Evolutionary conservation across 2,797 vertebrate genomes (phyloP), one percentile per base, ranked within the genome.

Genomic region (Taenioides sp.): DNA sequence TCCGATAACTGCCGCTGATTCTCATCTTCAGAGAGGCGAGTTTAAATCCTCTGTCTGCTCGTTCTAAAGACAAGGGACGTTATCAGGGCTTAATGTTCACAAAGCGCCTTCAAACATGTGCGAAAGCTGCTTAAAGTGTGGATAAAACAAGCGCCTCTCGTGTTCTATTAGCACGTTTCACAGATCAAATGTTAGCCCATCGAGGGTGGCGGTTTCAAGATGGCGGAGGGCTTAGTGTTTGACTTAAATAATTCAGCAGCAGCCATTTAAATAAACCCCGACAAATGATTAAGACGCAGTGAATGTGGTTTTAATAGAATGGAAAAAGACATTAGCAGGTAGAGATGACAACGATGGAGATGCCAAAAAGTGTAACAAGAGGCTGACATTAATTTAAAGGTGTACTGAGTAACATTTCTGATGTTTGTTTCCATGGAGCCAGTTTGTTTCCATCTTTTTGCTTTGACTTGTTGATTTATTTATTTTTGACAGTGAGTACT

Each of bases 1-100:
- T 77, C 84, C 78, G 88, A 91, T 89, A 85, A 83, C 70, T 31
- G 80, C 50, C 1, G 71, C 72, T 66, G 81, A 88, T 87, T 73
- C 69, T 76, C 77, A 84, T 28, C 72, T 80, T 85, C 67, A 80
- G 63, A 80, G 74, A 67, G 71, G 73, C 75, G 43, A 75, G 58
- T 66, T 22, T 69, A 77, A 77, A 75, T 84, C 72, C 72, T 73
- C 70, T 72, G 75, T 73, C 79, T 73, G 71, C 58, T 50, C 76
- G 49, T 60, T 28, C 40, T 25, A 23, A 62, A 73, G 70, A 68
- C 47, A 50, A 37, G 67, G 78, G 47, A 71, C 59, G 64, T 87
- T 79, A 84, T 86, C 80, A 20, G 52, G 65, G 69, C 14, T 77
- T 69, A 79, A 70, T 74, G 71, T 67, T 70, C 57, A 79, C 67